Conservation (phyloP, 2,888 invertebrate species). For the Petrolisthes manimaculis region DNA sequence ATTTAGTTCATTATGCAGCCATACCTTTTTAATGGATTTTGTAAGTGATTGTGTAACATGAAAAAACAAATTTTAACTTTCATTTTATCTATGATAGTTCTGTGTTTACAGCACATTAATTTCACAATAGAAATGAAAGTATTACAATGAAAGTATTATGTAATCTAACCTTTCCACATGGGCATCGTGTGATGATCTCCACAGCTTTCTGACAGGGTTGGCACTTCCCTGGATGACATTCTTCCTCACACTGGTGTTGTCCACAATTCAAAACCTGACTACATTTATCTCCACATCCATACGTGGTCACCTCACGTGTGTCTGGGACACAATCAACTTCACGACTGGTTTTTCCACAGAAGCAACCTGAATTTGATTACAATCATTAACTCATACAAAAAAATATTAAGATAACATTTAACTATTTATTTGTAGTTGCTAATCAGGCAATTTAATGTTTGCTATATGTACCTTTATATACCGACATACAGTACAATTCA, state of each 20-base stretch:
- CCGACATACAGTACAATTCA: too few species aligned
- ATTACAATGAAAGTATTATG: background rate
- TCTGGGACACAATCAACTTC: slow-evolving; percentile 77
- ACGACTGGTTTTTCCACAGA: slow-evolving; percentile 78
- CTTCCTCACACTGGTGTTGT: slow-evolving; percentile 70
- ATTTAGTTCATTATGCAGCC: too few species aligned
- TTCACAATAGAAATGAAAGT: background rate
- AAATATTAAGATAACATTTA: background rate
- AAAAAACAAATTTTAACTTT: background rate
- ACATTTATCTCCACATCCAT: slow-evolving; percentile 78
- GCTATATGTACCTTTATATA: too few species aligned
- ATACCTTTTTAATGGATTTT: too few species aligned
- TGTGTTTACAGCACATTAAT: background rate
- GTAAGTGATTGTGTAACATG: background rate
- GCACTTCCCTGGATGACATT: slow-evolving; percentile 80
- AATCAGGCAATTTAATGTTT: background rate
- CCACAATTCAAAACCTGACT: slow-evolving; percentile 76
- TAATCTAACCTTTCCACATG: slow-evolving; percentile 78
- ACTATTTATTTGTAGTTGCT: background rate
- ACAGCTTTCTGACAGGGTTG: slow-evolving; percentile 73
- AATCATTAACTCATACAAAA: background rate
- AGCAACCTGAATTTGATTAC: slow-evolving; percentile 75
- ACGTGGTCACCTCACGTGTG: slow-evolving; percentile 72
- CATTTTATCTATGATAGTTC: too few species aligned
- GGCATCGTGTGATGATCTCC: slow-evolving; percentile 77